phyloP scores from a whole-genome alignment of 2,888 invertebrate species.

The Megastigmus dorsalis region DNA sequence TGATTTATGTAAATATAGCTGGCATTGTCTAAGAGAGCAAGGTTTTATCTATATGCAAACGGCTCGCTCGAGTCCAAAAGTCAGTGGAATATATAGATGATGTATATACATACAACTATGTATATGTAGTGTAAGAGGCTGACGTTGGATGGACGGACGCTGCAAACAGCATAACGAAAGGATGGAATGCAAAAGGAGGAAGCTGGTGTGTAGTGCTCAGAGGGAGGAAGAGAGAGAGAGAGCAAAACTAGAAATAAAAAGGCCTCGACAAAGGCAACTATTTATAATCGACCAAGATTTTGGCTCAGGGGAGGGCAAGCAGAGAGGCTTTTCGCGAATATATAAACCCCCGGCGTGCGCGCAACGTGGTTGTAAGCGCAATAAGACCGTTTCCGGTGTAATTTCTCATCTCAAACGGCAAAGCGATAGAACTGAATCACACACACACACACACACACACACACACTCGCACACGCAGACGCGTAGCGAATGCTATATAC shows the following conservation, averaged over 20 bases:
- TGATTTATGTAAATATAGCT: too few species aligned
- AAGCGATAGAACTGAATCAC: too few species aligned
- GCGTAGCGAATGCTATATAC: too few species aligned
- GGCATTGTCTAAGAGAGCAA: too few species aligned
- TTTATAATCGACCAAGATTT: constrained; percentile 68
- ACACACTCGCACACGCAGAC: too few species aligned
- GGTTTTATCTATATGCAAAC: too few species aligned
- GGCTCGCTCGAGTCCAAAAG: too few species aligned
- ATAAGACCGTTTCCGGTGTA: constrained; percentile 53
- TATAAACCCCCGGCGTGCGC: constrained; percentile 30
- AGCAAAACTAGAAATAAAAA: constrained; percentile 64
- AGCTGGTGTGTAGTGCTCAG: too few species aligned
- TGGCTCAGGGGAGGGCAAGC: constrained; percentile 28
- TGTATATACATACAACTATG: too few species aligned
- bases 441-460: too few species aligned
- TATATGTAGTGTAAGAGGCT: too few species aligned
- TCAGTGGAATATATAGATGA: too few species aligned
- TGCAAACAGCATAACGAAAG: constrained; percentile 1
- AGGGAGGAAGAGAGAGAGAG: constrained; percentile 56
- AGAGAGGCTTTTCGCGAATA: constrained; percentile 31
- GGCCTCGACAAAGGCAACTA: constrained; percentile 72
- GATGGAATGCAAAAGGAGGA: constrained; percentile 40
- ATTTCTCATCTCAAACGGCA: constrained; percentile 44
- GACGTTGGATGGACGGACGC: background rate
- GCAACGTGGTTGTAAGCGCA: constrained; percentile 44